Base-by-base conservation (phyloP, 2,113 vertebrate genomes). In the Eulemur rufifrons region DNA sequence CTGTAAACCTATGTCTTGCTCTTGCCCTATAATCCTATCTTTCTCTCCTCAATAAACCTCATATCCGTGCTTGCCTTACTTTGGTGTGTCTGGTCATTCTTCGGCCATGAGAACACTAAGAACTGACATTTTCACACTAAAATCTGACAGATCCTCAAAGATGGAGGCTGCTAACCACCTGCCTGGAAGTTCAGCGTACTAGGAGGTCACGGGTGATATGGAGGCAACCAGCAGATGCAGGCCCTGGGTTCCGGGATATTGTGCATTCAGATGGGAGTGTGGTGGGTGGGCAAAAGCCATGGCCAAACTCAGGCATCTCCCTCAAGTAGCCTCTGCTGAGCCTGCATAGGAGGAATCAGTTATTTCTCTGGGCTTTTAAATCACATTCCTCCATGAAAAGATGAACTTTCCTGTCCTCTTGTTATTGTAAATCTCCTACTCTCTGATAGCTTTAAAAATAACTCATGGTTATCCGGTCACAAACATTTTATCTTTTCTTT, bases 321-420 rank as follows among this genome's bases (percentile, higher is more conserved):
- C 61, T 47, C 50, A 15, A 21, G 34, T 1, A 68, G 25, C 27
- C 73, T 68, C 45, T 68, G n/a, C 3, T 54, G 27, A 59, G n/a
- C 18, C 18, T 12, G 7, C 29, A 50, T 14, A 25, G 76, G 77
- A 89, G 81, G 81, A 78, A 47, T 61, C 29, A 3, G 23, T 86
- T 54, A n/a, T 83, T 94, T 56, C 93, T 91, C 50, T 69, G 59
- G 77, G 61, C 54, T 87, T 95, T 88, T 80, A 29, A 91, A 61
- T 93, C 69, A 94, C 77, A 78, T 66, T 93, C 68, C 66, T 96
- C 45, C 66, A 54, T 10, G 2, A 68, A 78, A 82, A 85, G 89
- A 85, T 52, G 85, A 56, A 59, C 13, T 64, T 84, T 39, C n/a
- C 66, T 34, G 25, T 91, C 59, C 20, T 47, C 73, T 73, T 1